A percentile compares a stretch with the other conserved stretches of the same genome.
Evolutionary conservation across 2,797 vertebrate genomes (phyloP).

Genomic region (Squalus acanthias): DNA sequence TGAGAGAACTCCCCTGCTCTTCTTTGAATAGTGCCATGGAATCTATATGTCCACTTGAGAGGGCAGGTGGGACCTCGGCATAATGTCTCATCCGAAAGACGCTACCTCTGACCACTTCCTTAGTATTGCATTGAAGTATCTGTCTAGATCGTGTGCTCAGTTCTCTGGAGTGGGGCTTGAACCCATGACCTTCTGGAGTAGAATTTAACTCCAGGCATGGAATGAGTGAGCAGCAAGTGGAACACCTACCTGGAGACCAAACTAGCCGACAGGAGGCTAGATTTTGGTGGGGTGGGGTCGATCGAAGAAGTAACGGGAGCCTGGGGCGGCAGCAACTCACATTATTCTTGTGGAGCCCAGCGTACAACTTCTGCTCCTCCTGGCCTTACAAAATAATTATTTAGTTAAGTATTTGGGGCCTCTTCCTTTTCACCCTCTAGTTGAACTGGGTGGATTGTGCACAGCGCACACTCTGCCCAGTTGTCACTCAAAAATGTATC

Average conservation of each 20-base stretch:
- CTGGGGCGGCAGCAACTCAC: background rate
- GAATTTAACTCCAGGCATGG: background rate
- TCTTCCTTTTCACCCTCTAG: background rate
- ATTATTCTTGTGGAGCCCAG: background rate
- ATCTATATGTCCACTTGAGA: background rate
- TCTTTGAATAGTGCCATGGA: background rate
- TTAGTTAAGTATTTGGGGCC: background rate
- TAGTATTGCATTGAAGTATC: background rate
- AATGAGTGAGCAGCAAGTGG: background rate
- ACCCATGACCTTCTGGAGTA: background rate
- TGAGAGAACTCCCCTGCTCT: background rate
- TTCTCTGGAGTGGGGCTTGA: background rate
- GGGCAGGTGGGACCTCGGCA: background rate
- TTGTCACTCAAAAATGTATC: background rate
- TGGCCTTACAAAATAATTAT: background rate
- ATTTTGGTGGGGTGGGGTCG: background rate
- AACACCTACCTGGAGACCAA: background rate
- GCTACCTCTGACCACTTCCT: background rate
- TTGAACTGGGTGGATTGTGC: background rate
- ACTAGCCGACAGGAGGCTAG: background rate
- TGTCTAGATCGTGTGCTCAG: background rate
- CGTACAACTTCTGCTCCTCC: background rate
- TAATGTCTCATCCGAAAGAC: background rate
- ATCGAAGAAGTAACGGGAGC: background rate
- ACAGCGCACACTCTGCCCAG: background rate